A percentile compares a stretch with the other conserved stretches of the same genome.
These are phyloP conservation scores for Takifugu flavidus DNA, from an alignment of 2,113 vertebrate species.

Conservation along the genomic window DNA sequence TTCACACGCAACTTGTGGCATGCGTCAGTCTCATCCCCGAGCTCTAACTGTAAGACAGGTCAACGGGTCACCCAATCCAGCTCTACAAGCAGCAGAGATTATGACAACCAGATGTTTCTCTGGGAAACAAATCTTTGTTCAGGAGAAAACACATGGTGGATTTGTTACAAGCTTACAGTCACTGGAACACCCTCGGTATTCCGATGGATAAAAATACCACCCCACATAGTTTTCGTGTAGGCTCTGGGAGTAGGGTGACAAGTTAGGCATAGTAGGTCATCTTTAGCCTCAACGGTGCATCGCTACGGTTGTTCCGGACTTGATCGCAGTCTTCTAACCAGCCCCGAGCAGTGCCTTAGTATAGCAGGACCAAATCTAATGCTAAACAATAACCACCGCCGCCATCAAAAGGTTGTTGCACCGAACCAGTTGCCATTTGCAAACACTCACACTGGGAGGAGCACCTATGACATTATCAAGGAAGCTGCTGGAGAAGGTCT, in stretches of 20 bases:
- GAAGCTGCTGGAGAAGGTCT: too few relatives aligned
- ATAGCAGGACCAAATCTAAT: too few relatives aligned
- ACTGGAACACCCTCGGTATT: conserved; percentile 1
- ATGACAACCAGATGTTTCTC: conserved; percentile 69
- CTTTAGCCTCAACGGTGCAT: background rate
- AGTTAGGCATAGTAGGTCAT: conserved; percentile 36
- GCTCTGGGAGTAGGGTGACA: conserved; percentile 26
- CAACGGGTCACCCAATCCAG: conserved; percentile 68
- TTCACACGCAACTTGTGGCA: conserved; percentile 44
- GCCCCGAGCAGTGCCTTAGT: too few relatives aligned
- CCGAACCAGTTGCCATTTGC: too few relatives aligned
- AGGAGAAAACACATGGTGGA: background rate
- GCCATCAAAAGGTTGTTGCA: too few relatives aligned
- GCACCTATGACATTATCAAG: too few relatives aligned
- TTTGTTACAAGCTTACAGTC: conserved; percentile 17
- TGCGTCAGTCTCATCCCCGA: conserved; percentile 28
- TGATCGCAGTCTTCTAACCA: too few relatives aligned
- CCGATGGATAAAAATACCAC: conserved; percentile 12
- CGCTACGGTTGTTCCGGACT: too few relatives aligned
- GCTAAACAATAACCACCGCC: too few relatives aligned
- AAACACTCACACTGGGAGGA: too few relatives aligned
- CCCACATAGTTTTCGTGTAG: conserved; percentile 3
- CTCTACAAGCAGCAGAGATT: conserved; percentile 55
- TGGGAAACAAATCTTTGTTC: conserved; percentile 23
- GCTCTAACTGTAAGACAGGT: conserved; percentile 42